A percentile compares a stretch with the other conserved stretches of the same genome.
Evolutionary conservation across 2,113 vertebrate genomes (phyloP).

Genomic region (Coptodon rendalli): DNA sequence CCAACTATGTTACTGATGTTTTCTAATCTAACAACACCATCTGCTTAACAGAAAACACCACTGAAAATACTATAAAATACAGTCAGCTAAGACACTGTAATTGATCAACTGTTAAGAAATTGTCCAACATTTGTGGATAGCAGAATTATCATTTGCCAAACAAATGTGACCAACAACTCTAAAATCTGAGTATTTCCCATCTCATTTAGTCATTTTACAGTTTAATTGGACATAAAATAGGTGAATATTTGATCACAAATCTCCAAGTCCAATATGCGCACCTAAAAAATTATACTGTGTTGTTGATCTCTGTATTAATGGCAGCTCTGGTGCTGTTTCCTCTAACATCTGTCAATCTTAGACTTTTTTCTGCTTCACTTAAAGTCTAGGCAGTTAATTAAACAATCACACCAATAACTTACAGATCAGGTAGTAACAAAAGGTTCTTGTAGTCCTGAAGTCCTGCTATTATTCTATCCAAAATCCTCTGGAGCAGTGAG

Average conservation of each 20-base stretch:
- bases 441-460: background rate
- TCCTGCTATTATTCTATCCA: background rate
- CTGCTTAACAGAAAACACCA: background rate
- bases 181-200: background rate
- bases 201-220: background rate
- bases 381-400: background rate
- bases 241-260: background rate
- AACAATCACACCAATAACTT: background rate
- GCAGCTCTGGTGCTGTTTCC: background rate
- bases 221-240: background rate
- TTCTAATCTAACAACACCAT: background rate
- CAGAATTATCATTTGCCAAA: background rate
- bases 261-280: background rate
- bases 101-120: background rate
- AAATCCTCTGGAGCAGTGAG: background rate
- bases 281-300: background rate
- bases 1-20: background rate
- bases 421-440: background rate
- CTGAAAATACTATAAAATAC: background rate
- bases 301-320: background rate
- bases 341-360: background rate
- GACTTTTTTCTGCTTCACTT: background rate
- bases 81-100: background rate
- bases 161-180: background rate
- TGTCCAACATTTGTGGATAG: background rate